A percentile compares a stretch with the other conserved stretches of the same genome.
phyloP scores from a whole-genome alignment of 2,797 vertebrate genomes.

The Huso huso region DNA sequence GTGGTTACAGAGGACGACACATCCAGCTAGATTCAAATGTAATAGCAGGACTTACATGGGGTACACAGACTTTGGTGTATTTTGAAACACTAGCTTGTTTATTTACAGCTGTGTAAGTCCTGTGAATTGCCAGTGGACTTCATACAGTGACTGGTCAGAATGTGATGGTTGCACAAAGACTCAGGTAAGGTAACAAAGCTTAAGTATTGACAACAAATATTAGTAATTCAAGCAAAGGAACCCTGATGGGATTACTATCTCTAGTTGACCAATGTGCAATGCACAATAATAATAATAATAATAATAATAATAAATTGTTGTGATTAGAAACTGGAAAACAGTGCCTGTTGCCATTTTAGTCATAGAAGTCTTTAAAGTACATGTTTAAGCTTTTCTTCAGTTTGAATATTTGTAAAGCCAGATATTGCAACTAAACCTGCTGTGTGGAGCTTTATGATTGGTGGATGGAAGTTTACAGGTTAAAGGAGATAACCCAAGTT shows the following conservation, averaged over 20 bases:
- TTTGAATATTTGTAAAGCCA: no score
- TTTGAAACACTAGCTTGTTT: background rate
- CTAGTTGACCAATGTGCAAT: no score
- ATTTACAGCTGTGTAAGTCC: slow-evolving; percentile 44
- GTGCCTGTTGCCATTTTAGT: background rate
- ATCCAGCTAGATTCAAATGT: no score
- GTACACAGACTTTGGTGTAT: no score
- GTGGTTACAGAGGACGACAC: no score
- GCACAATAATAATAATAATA: background rate
- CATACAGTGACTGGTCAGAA: slow-evolving; percentile 77
- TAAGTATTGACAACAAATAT: slow-evolving; percentile 5
- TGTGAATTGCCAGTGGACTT: slow-evolving; percentile 71
- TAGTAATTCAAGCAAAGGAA: background rate
- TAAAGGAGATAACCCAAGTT: background rate
- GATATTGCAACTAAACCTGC: background rate
- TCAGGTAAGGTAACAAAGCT: slow-evolving; percentile 55
- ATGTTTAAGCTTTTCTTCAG: no score
- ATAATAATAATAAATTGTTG: background rate
- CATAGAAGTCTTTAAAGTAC: no score
- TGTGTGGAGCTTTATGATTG: background rate
- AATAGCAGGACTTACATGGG: no score
- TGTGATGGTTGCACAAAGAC: slow-evolving; percentile 78
- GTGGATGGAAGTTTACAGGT: background rate
- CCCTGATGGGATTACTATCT: no score
- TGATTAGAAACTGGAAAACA: background rate